A percentile compares a stretch with the other conserved stretches of the same genome.
Conservation (phyloP, 1,140 invertebrate genomes). For the Lordiphosa stackelbergi region DNA sequence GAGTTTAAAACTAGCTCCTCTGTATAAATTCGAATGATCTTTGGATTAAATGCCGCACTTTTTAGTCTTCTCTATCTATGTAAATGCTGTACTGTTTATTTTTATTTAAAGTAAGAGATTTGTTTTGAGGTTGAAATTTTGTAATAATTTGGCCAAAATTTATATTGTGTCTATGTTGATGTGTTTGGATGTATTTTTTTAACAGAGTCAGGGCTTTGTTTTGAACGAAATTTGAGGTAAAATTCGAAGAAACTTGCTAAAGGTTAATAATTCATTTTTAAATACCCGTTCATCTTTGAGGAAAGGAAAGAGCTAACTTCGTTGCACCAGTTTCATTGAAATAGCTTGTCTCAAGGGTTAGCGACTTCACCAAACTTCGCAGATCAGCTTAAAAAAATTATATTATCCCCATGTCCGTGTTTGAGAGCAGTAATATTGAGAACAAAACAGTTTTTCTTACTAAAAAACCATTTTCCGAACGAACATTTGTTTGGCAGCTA, state of each 20-base stretch:
- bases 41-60: not conserved
- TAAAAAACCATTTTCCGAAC: too few species aligned
- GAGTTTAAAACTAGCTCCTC: not conserved
- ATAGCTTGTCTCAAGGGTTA: too few species aligned
- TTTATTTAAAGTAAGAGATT: constrained; percentile 39
- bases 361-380: too few species aligned
- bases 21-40: constrained; percentile 1
- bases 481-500: too few species aligned
- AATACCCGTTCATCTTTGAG: too few species aligned
- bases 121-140: constrained; percentile 63
- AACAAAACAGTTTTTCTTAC: too few species aligned
- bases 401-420: too few species aligned
- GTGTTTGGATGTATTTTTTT: constrained; percentile 26
- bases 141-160: constrained; percentile 55
- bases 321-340: too few species aligned
- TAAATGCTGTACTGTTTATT: constrained; percentile 21
- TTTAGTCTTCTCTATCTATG: constrained; percentile 8
- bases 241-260: not conserved
- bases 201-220: constrained; percentile 3
- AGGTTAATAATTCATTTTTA: too few species aligned
- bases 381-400: too few species aligned
- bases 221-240: constrained; percentile 42
- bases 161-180: constrained; percentile 44
- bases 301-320: too few species aligned
- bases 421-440: too few species aligned